Conservation (phyloP, 2,888 invertebrate genomes). For the Polyommatus iphigenia region DNA sequence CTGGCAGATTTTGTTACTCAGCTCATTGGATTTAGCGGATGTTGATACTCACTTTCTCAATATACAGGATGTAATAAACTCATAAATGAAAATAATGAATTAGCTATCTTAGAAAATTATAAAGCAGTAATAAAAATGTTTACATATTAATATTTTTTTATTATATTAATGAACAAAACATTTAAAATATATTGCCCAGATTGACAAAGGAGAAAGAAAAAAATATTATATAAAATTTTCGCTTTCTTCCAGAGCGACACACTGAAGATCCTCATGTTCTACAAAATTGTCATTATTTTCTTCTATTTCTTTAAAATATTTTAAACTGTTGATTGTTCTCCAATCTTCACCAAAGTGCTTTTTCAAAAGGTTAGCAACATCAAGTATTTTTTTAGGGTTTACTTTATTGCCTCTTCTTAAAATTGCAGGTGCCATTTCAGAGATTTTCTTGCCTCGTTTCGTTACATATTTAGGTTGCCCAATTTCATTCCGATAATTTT, state of each 20-base stretch:
- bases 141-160: constrained; percentile 25
- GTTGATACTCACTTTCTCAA: constrained; percentile 38
- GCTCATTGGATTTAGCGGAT: constrained; percentile 38
- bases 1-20: constrained; percentile 33
- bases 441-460: constrained; percentile 38
- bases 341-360: constrained; percentile 43
- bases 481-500: constrained; percentile 37
- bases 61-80: constrained; percentile 37
- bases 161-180: constrained; percentile 32
- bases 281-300: constrained; percentile 34
- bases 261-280: constrained; percentile 28
- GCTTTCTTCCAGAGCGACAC: constrained; percentile 29
- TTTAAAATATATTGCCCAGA: constrained; percentile 30
- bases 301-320: constrained; percentile 42
- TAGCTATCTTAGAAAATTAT: constrained; percentile 25
- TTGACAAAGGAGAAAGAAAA: constrained; percentile 23
- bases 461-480: constrained; percentile 38
- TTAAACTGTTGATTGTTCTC: constrained; percentile 40
- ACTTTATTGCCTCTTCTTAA: constrained; percentile 39
- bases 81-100: constrained; percentile 23
- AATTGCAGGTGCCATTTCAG: constrained; percentile 37
- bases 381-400: constrained; percentile 39
- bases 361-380: constrained; percentile 41
- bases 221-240: constrained; percentile 25
- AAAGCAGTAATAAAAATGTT: constrained; percentile 18